A percentile compares a stretch with the other conserved stretches of the same genome.
phyloP scores from a whole-genome alignment of 2,113 vertebrate genomes.

The Austrofundulus limnaeus region DNA sequence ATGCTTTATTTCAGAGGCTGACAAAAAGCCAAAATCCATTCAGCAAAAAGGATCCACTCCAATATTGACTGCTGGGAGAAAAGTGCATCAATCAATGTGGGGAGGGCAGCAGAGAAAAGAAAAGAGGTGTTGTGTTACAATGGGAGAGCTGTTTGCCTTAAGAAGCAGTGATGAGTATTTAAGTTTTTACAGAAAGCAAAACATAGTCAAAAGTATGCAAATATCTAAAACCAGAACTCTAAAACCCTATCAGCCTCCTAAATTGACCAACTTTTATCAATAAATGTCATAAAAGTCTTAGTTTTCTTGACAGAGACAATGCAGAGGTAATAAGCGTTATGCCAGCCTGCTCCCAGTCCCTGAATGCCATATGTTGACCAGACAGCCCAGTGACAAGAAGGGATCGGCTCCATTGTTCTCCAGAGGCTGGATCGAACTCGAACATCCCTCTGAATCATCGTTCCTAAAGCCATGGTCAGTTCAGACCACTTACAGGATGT shows the following conservation, averaged over 20 bases:
- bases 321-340: slow-evolving; percentile 46
- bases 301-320: slow-evolving; percentile 50
- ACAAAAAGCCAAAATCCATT: slow-evolving; percentile 70
- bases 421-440: slow-evolving; percentile 48
- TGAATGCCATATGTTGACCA: slow-evolving; percentile 72
- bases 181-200: slow-evolving; percentile 38
- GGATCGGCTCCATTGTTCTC: slow-evolving; percentile 67
- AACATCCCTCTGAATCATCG: slow-evolving; percentile 47
- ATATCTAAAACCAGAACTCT: slow-evolving; percentile 10
- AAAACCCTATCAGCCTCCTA: not conserved
- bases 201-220: slow-evolving; percentile 10
- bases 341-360: slow-evolving; percentile 39
- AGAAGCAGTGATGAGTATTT: slow-evolving; percentile 27
- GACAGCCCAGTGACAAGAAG: slow-evolving; percentile 58
- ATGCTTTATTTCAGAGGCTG: slow-evolving; percentile 71
- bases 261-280: slow-evolving; percentile 5
- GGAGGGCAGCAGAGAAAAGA: slow-evolving; percentile 45
- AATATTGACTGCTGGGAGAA: slow-evolving; percentile 48
- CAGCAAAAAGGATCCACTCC: slow-evolving; percentile 64
- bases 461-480: slow-evolving; percentile 35
- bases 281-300: slow-evolving; percentile 4
- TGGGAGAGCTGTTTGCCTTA: slow-evolving; percentile 31
- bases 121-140: slow-evolving; percentile 58
- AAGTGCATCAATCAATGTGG: slow-evolving; percentile 49
- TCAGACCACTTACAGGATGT: slow-evolving; percentile 32